These are phyloP conservation scores for Taenaris catops DNA, from an alignment of 2,888 invertebrate genomes.

Conservation along the genomic window DNA sequence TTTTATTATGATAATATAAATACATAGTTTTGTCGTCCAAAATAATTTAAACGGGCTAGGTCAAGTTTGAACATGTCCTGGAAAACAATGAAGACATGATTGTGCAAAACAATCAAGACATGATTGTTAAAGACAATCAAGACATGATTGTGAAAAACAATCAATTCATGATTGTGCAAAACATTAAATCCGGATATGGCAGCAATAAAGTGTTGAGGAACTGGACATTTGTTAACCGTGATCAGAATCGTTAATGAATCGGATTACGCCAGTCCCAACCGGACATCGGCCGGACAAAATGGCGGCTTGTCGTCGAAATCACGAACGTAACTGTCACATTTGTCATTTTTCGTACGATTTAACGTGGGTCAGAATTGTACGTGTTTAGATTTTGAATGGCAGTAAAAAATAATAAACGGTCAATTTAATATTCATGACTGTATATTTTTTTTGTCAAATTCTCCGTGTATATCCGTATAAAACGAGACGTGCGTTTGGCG, in stretches of 20 bases:
- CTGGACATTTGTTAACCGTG: slow-evolving; percentile 28
- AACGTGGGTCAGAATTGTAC: slow-evolving; percentile 13
- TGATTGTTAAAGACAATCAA: too few species aligned
- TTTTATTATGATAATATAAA: too few species aligned
- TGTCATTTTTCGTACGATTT: slow-evolving; percentile 25
- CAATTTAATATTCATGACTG: slow-evolving; percentile 2
- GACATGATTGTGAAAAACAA: too few species aligned
- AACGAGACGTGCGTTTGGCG: too few species aligned
- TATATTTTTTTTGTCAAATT: slow-evolving; percentile 1
- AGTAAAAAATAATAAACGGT: slow-evolving; percentile 1
- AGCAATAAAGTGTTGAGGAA: slow-evolving; percentile 10
- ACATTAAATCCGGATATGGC: too few species aligned
- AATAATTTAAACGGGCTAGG: too few species aligned
- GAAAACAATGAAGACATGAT: too few species aligned
- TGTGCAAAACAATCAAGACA: too few species aligned
- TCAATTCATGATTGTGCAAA: too few species aligned
- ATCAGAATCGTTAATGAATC: slow-evolving; percentile 29
- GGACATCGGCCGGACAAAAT: slow-evolving; percentile 23
- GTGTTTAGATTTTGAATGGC: slow-evolving; percentile 15
- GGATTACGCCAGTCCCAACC: slow-evolving; percentile 22
- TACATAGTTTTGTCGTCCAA: too few species aligned
- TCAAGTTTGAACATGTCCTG: too few species aligned
- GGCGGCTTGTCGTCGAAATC: slow-evolving; percentile 16
- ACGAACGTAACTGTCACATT: slow-evolving; percentile 22
- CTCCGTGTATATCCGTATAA: too few species aligned